These are phyloP conservation scores for Aspidiotus rigidus DNA, from an alignment of 2,888 invertebrate genomes.

Conservation along the genomic window DNA sequence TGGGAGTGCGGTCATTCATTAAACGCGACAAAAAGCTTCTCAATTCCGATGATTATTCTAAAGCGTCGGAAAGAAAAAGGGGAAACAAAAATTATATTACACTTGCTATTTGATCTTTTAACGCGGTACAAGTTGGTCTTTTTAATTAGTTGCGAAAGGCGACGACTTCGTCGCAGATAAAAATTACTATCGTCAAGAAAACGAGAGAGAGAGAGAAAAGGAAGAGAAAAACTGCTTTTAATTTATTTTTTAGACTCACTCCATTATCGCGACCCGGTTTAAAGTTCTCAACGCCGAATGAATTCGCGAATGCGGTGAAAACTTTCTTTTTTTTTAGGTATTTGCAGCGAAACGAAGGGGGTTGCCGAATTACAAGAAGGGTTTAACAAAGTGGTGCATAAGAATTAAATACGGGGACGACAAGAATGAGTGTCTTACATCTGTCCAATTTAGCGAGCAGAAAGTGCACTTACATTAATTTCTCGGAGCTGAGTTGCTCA, in stretches of 20 bases:
- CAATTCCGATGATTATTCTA: not conserved
- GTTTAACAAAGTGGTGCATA: too few species aligned
- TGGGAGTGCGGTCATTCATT: too few species aligned
- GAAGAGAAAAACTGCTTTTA: not conserved
- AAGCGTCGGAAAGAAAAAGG: not conserved
- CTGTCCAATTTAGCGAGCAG: too few species aligned
- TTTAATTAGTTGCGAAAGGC: not conserved
- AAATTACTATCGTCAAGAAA: not conserved
- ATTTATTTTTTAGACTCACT: not conserved
- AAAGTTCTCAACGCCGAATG: not conserved
- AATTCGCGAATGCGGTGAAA: not conserved
- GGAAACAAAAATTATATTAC: not conserved
- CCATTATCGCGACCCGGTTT: not conserved
- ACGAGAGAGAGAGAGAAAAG: not conserved
- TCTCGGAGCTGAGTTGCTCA: too few species aligned
- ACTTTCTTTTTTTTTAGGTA: not conserved
- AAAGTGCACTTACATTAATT: too few species aligned
- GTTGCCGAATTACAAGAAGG: too few species aligned
- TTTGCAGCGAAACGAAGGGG: too few species aligned
- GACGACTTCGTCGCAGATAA: conserved; percentile 1
- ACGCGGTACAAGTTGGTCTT: conserved; percentile 2
- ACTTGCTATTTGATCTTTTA: conserved; percentile 4
- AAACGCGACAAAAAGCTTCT: not conserved
- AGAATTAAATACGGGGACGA: too few species aligned
- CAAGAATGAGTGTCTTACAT: too few species aligned